Base-by-base conservation (phyloP, 2,888 invertebrate species). In the Brachylomia viminalis region DNA sequence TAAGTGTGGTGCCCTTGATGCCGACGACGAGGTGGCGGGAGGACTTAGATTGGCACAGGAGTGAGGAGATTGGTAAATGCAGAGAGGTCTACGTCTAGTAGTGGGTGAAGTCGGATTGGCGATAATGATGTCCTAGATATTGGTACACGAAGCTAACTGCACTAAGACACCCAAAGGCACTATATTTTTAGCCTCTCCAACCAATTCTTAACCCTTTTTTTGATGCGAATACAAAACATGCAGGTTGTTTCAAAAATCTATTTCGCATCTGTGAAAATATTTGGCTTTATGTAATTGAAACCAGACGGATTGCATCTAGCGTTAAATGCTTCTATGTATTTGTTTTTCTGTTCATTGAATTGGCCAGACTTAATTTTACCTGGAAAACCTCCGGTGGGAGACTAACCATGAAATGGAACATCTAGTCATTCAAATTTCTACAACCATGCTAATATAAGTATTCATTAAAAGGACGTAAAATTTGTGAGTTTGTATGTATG, bases 251-350 rank as follows among this genome's bases (percentile, higher is more conserved):
- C 67, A 64, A 65, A 56, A 58, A 66, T 47, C 61, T 71, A 67
- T 70, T 83, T 76, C 13, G 17, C 84, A 84, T 76, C 67, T 84
- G 84, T 42, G 70, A 76, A 84, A 84, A 84, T 77, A 80, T 84
- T 72, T 61, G 71, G 67, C 38, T 79, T 49, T 56, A 52, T 20
- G 49, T 49, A 59, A 67, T 72, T 80, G n/a, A 69, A 83, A 76
- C 72, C 49, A 80, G 67, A 45, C 54, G n/a, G 49, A 66, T 66
- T 66, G 33, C 38, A 49, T 59, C 45, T 67, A 33, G 58, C 62
- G 52, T 67, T 67, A 27, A 78, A 8, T 58, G 54, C n/a, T 59
- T 62, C 17, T 70, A 56, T n/a, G n/a, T n/a, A n/a, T 71, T 76
- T 67, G 70, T 67, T 80, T 70, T 72, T 65, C 5, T 42, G 65